Conservation (phyloP, 2,797 vertebrate genomes). For the Danio tinwini region DNA sequence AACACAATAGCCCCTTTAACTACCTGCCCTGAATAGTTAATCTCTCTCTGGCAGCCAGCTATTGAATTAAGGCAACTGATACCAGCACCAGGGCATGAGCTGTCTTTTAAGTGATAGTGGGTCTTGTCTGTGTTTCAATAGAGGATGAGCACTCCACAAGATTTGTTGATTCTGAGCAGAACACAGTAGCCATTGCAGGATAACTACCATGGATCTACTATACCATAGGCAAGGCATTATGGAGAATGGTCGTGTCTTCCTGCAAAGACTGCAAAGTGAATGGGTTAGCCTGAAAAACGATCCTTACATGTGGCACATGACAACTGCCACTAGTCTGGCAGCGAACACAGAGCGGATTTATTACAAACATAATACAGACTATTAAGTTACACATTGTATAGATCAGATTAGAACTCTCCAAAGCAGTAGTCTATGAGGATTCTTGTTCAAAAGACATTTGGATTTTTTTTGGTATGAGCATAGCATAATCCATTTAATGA, state of each 20-base stretch:
- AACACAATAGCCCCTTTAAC: constrained; percentile 82
- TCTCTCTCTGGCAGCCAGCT: constrained; percentile 78
- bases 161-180: constrained; percentile 34
- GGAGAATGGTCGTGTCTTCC: constrained; percentile 15
- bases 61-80: constrained; percentile 82
- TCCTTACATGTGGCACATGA: constrained; percentile 57
- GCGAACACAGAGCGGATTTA: constrained; percentile 65
- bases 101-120: constrained; percentile 52
- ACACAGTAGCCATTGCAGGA: neutral
- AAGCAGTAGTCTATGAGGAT: neutral
- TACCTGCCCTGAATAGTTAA: constrained; percentile 83
- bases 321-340: constrained; percentile 57
- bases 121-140: constrained; percentile 30
- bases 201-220: neutral
- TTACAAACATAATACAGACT: constrained; percentile 55
- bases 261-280: neutral
- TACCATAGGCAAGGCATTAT: neutral
- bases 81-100: constrained; percentile 72
- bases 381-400: constrained; percentile 65
- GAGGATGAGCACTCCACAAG: constrained; percentile 31
- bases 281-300: constrained; percentile 28
- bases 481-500: neutral
- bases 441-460: constrained; percentile 7
- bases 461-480: neutral
- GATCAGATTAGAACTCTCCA: constrained; percentile 26